Base-by-base conservation (phyloP, 2,888 invertebrate species). In the Stegana nigrithorax region DNA sequence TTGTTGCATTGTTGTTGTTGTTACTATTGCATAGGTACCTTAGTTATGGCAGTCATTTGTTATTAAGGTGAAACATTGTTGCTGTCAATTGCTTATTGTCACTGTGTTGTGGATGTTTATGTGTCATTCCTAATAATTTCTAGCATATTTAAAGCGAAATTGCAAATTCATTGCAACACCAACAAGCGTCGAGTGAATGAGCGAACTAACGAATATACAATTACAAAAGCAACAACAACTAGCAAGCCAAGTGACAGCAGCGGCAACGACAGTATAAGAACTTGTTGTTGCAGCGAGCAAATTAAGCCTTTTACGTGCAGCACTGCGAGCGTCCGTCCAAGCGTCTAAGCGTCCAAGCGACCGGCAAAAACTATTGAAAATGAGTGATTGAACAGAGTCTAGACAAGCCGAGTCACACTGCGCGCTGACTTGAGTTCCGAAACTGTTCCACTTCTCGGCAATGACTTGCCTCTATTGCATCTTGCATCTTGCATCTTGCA, bases 131-230 rank as follows among this genome's bases (percentile, higher is more conserved):
- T 12, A 44, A 45, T 44, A 60, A 60, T 62, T 51, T 62, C 50
- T 25, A 44, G 42, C 68, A 62, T 51, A 56, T 65, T 44, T 25
- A 42, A 50, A 44, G 44, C 59, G 10, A 65, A 59, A 63, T 68
- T 65, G 60, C 59, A 42, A 50, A 59, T 45, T 65, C 61, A 63
- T 67, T 62, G 65, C 53, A 59, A 64, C 51, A 64, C 36, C 60
- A 47, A 17, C 45, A 45, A 21, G 45, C n/a, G n/a, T n/a, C n/a
- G n/a, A n/a, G 4, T 7, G 6, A 45, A 45, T 10, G 6, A n/a
- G n/a, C n/a, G n/a, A n/a, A n/a, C n/a, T n/a, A n/a, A n/a, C n/a
- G n/a, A n/a, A n/a, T n/a, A n/a, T n/a, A n/a, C n/a, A n/a, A n/a
- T n/a, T n/a, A n/a, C n/a, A 39, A 39, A 39, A 39, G n/a, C n/a